Conservation (phyloP, 35 echinoderm and acorn worm species). For the Patiria miniata region DNA sequence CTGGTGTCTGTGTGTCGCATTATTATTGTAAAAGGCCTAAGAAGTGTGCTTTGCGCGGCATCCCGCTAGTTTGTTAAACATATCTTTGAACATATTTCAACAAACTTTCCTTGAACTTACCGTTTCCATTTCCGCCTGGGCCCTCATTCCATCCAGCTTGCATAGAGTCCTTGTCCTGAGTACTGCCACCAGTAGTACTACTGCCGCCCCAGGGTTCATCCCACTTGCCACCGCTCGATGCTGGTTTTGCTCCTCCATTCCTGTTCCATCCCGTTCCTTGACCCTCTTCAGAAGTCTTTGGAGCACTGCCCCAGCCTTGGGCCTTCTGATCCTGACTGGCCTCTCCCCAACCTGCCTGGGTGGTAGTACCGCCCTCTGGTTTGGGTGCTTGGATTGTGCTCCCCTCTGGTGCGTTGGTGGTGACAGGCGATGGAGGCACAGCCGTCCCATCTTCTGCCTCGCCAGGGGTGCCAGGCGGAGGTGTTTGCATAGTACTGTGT, state of each 20-base stretch:
- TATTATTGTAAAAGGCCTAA: no score
- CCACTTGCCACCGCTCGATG: conserved; percentile 41
- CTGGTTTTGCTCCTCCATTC: conserved; percentile 31
- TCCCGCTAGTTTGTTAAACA: no score
- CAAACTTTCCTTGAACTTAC: not conserved
- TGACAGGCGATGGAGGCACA: conserved; percentile 26
- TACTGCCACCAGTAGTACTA: conserved; percentile 87
- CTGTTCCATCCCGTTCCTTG: conserved; percentile 40
- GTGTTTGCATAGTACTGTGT: conserved; percentile 99
- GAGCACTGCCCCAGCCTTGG: conserved; percentile 14
- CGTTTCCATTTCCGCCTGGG: conserved; percentile 20
- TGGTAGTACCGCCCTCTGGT: conserved; percentile 19
- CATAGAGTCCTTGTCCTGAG: conserved; percentile 98
- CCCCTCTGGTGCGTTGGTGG: conserved; percentile 20
- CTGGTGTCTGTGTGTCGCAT: no score
- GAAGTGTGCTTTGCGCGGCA: no score
- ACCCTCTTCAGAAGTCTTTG: conserved; percentile 28
- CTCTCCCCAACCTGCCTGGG: conserved; percentile 41
- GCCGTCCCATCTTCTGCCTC: conserved; percentile 64
- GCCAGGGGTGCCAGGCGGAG: conserved; percentile 26
- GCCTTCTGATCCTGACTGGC: conserved; percentile 20
- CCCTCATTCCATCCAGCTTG: conserved; percentile 89
- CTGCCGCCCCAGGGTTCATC: conserved; percentile 64
- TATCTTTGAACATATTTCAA: no score
- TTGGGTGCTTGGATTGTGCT: conserved; percentile 37